Evolutionary conservation across 1,140 invertebrate genomes (phyloP), one percentile per base, ranked within the genome.

Genomic region (Hydropsyche tenuis): DNA sequence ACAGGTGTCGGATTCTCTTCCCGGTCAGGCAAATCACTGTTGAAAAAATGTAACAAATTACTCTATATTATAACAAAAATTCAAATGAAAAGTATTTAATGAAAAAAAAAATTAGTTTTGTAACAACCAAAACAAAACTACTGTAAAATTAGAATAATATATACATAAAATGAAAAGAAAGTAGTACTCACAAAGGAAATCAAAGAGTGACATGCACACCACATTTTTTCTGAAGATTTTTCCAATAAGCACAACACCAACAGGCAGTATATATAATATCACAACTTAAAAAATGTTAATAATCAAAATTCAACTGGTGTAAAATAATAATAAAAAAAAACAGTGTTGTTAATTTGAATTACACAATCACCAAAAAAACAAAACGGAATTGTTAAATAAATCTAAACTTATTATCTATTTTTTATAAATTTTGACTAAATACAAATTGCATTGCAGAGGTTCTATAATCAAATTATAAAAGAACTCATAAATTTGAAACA

Each of bases 11-110:
- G 46, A 22, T 66, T 60, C 18, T 77, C 76, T 53, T 77, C 76
- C 23, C 65, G 27, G 62, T 77, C 73, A 0, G 76, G 76, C 30
- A 77, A 64, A 53, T 77, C 76, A 72, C 76, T 77, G 76, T 43
- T 30, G 63, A 73, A 65, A 66, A 73, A 65, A 66, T 65, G n/a
- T 20, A 12, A 65, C 12, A 43, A 43, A 43, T 43, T 43, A 43
- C 5, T 5, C 5, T 5, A 43, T 6, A 5, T 43, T 43, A 6
- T 43, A 12, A 43, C 5, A 43, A 43, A 43, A 43, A 43, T 43
- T 43, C 5, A 48, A 48, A 48, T 48, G 4, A n/a, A 48, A 48
- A 48, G 4, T 56, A 20, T 37, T 37, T 3, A 37, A 37, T 37
- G 30, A 37, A 37, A 37, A 9, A 3, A 37, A 9, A 9, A 37